These are phyloP conservation scores for Chaenocephalus aceratus DNA, from an alignment of 2,113 vertebrate species.

Conservation along the genomic window DNA sequence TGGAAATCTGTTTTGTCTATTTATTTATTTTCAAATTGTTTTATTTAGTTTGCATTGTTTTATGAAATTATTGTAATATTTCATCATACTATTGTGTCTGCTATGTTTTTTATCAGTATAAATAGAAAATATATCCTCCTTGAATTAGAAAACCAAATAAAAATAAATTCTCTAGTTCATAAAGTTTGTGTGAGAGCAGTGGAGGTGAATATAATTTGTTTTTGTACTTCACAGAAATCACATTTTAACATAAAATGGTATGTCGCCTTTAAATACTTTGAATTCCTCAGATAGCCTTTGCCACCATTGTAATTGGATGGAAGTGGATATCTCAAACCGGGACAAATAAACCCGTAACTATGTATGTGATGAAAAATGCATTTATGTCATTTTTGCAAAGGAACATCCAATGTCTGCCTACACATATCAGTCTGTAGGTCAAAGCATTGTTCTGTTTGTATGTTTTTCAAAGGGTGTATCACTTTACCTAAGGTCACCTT, in stretches of 20 bases:
- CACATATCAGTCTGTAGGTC: conserved; percentile 11
- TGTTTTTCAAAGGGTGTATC: conserved; percentile 42
- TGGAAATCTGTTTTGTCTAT: no score
- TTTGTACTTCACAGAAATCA: no score
- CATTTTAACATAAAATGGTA: no score
- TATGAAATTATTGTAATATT: no score
- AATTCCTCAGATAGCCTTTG: not conserved
- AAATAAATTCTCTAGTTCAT: no score
- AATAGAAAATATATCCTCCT: not conserved
- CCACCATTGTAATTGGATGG: not conserved
- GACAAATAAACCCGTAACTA: not conserved
- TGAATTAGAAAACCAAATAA: not conserved
- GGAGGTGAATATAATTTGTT: no score
- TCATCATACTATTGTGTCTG: no score
- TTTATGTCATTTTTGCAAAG: not conserved
- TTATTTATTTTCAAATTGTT: no score
- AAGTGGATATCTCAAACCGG: not conserved
- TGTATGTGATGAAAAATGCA: not conserved
- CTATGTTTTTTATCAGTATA: no score
- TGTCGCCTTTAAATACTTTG: not conserved
- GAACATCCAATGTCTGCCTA: not conserved
- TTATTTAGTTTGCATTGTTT: no score
- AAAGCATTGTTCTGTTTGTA: not conserved
- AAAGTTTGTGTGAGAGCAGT: no score
- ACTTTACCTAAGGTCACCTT: conserved; percentile 15